These are phyloP conservation scores for Garrulus glandarius DNA, from an alignment of 2,797 vertebrate species.

Conservation along the genomic window DNA sequence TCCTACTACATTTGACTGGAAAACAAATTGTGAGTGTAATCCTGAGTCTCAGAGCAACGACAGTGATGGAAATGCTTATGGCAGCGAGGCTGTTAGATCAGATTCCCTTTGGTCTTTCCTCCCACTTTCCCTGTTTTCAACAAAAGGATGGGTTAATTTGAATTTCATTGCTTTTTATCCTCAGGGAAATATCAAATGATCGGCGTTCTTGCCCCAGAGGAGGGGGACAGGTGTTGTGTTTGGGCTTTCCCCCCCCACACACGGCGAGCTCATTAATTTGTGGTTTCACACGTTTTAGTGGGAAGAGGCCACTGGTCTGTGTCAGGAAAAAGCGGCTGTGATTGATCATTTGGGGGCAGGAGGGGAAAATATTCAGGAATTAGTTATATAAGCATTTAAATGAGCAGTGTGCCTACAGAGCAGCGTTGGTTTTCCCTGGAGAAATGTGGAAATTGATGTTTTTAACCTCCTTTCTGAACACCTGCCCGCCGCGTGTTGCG, in stretches of 20 bases:
- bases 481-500: background rate
- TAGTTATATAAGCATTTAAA: background rate
- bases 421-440: background rate
- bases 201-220: background rate
- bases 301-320: background rate
- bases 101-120: background rate
- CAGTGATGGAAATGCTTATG: background rate
- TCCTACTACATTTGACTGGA: accelerated
- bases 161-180: conserved; percentile 44
- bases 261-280: background rate
- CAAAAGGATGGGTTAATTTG: conserved; percentile 21
- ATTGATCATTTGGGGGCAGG: conserved; percentile 2
- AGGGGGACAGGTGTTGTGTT: background rate
- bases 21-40: background rate
- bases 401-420: background rate
- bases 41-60: background rate
- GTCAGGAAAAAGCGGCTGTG: background rate
- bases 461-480: background rate
- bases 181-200: background rate
- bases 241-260: background rate
- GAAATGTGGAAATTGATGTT: background rate
- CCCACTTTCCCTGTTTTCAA: background rate
- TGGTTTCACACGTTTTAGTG: accelerated
- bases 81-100: background rate
- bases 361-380: background rate